Evolutionary conservation across 2,888 invertebrate species (phyloP).

Genomic region (Harpagoxenus sublaevis): DNA sequence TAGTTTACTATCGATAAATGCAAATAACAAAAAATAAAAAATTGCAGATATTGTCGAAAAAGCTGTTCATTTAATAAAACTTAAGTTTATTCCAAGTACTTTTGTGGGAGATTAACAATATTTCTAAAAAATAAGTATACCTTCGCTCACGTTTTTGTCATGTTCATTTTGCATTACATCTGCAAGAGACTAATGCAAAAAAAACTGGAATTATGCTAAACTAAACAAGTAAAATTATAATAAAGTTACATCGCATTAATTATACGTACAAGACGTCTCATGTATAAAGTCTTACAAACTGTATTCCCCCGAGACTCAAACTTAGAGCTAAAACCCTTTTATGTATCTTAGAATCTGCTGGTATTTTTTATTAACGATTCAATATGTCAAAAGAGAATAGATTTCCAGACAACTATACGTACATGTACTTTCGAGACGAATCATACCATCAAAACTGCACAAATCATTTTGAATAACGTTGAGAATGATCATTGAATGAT

Average conservation of each 20-base stretch:
- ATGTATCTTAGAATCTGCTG: not conserved
- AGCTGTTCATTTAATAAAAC: not conserved
- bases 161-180: not conserved
- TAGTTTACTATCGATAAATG: not conserved
- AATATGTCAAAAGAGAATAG: not conserved
- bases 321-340: not conserved
- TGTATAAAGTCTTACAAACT: not conserved
- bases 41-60: not conserved
- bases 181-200: not conserved
- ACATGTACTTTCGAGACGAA: constrained; percentile 7
- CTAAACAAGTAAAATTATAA: constrained; percentile 5
- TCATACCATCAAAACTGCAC: constrained; percentile 16
- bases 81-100: not conserved
- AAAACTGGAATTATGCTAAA: not conserved
- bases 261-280: not conserved
- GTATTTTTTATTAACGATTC: not conserved
- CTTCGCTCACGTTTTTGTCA: not conserved
- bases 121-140: not conserved
- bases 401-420: not conserved
- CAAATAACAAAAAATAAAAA: not conserved
- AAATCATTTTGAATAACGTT: constrained; percentile 2
- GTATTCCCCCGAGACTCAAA: not conserved
- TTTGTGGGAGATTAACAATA: not conserved
- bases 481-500: constrained; percentile 13
- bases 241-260: not conserved